phyloP scores from a whole-genome alignment of 2,888 invertebrate species.

The Volucella inanis region DNA sequence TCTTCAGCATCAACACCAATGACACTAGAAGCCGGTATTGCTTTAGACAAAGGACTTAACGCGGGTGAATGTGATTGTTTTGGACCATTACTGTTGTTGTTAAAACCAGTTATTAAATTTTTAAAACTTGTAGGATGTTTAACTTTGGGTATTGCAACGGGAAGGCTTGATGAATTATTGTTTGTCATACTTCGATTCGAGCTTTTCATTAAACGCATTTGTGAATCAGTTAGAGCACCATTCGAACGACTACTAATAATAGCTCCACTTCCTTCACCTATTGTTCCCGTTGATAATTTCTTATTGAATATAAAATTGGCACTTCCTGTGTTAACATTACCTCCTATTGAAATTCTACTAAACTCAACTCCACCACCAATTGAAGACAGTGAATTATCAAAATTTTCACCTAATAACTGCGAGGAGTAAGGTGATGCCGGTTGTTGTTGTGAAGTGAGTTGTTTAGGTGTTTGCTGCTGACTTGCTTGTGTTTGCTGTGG shows the following conservation, averaged over 20 bases:
- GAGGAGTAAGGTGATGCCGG: constrained; percentile 75
- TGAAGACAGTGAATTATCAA: constrained; percentile 67
- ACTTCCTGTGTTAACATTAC: constrained; percentile 71
- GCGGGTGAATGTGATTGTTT: constrained; percentile 41
- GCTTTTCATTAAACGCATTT: constrained; percentile 32
- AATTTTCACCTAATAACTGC: constrained; percentile 59
- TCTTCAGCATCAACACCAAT: constrained; percentile 9
- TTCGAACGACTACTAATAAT: constrained; percentile 48
- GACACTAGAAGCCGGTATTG: constrained; percentile 1
- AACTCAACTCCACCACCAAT: constrained; percentile 62
- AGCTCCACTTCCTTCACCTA: constrained; percentile 7
- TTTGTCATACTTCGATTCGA: constrained; percentile 50
- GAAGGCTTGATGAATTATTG: constrained; percentile 46
- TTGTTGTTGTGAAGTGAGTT: constrained; percentile 62
- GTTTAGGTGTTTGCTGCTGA: constrained; percentile 57
- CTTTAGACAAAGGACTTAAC: constrained; percentile 43
- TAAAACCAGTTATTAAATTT: constrained; percentile 76
- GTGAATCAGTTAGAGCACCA: constrained; percentile 52
- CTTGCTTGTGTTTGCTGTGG: constrained; percentile 48
- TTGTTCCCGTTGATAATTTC: constrained; percentile 42
- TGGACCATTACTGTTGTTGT: constrained; percentile 31
- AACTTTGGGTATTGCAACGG: constrained; percentile 36
- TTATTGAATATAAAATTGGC: constrained; percentile 73
- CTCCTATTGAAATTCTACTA: constrained; percentile 38
- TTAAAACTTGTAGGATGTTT: constrained; percentile 78